Evolutionary conservation across 1,140 invertebrate genomes (phyloP).

Genomic region (Maconellicoccus hirsutus): DNA sequence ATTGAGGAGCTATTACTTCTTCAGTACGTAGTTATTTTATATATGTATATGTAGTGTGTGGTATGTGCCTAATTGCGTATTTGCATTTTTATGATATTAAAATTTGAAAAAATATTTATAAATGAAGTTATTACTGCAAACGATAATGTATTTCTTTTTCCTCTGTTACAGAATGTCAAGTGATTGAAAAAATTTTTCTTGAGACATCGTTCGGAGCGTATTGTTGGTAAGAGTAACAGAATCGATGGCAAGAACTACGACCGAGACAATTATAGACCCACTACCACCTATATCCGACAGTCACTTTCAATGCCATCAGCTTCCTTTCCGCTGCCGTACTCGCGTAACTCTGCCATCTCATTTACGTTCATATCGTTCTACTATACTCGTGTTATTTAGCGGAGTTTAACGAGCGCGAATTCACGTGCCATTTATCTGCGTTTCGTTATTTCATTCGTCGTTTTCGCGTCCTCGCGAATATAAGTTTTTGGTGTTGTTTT

Average conservation of each 20-base stretch:
- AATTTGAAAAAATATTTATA: too few species aligned
- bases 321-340: background rate
- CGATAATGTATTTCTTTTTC: background rate
- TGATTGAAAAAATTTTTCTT: background rate
- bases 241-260: background rate
- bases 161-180: background rate
- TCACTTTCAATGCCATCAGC: constrained; percentile 19
- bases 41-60: too few species aligned
- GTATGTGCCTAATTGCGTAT: too few species aligned
- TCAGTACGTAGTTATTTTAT: too few species aligned
- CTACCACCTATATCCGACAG: background rate
- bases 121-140: too few species aligned
- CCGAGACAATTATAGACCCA: background rate
- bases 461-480: background rate
- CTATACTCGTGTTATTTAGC: background rate
- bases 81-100: too few species aligned
- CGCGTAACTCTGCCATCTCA: background rate
- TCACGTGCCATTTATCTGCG: constrained; percentile 11
- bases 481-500: background rate
- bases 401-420: constrained; percentile 12
- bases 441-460: background rate
- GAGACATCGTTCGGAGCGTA: background rate
- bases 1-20: too few species aligned
- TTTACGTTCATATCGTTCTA: background rate
- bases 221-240: background rate